These are phyloP conservation scores for Hypomesus transpacificus DNA, from an alignment of 2,113 vertebrate genomes.

Conservation along the genomic window DNA sequence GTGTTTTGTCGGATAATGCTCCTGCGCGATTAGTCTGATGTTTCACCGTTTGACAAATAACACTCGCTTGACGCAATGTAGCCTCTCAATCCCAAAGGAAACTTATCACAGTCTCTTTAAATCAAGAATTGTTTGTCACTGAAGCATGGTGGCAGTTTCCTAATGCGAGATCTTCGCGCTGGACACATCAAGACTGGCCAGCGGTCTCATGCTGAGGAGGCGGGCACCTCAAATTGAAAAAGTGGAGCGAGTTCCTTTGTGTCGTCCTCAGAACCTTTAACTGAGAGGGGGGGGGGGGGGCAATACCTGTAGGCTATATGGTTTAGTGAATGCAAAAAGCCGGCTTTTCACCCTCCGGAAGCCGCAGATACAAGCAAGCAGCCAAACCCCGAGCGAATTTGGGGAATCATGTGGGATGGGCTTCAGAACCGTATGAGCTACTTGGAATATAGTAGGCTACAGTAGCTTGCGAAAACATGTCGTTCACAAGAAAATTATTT, in stretches of 20 bases:
- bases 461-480: too few species aligned
- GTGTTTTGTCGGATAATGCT: conserved; percentile 8
- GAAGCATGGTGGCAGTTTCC: conserved; percentile 2
- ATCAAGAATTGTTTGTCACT: conserved; percentile 1
- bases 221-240: conserved; percentile 36
- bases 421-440: conserved; percentile 33
- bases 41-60: conserved; percentile 10
- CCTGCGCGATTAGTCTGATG: not conserved
- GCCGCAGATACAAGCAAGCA: conserved; percentile 26
- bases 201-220: conserved; percentile 24
- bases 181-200: conserved; percentile 22
- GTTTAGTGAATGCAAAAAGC: conserved; percentile 25
- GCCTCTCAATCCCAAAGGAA: conserved; percentile 39
- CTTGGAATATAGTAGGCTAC: conserved; percentile 8
- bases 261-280: conserved; percentile 41
- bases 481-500: too few species aligned
- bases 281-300: conserved; percentile 30
- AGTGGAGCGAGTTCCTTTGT: conserved; percentile 58
- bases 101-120: conserved; percentile 41
- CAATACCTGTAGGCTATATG: conserved; percentile 44
- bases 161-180: conserved; percentile 6
- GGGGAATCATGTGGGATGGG: conserved; percentile 53
- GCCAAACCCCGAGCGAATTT: conserved; percentile 47
- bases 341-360: conserved; percentile 47
- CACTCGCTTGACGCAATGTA: conserved; percentile 24